These are phyloP conservation scores for Exaiptasia diaphana DNA, from an alignment of 64 coral and sea anemone species.

Conservation along the genomic window DNA sequence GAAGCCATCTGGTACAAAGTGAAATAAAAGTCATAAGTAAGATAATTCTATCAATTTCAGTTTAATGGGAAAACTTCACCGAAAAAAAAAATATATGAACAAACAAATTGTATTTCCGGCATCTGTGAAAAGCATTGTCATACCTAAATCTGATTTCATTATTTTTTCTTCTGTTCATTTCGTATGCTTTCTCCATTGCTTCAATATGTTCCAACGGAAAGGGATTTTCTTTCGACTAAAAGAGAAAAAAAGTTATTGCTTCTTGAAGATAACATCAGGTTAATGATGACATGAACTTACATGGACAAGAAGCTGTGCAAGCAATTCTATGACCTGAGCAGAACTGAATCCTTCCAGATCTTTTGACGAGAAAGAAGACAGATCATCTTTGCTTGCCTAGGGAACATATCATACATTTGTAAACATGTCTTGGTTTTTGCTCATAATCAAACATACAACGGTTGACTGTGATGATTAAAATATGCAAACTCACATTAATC, in stretches of 20 bases:
- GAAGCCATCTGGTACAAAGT: constrained; percentile 52
- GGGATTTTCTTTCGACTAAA: constrained; percentile 17
- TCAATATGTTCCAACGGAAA: constrained; percentile 57
- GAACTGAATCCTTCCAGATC: constrained; percentile 33
- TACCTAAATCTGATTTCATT: constrained; percentile 87
- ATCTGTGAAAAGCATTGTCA: neutral
- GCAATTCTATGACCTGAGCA: constrained; percentile 19
- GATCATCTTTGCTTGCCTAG: constrained; percentile 18
- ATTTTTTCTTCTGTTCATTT: constrained; percentile 51
- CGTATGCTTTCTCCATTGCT: constrained; percentile 71
- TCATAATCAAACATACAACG: neutral
- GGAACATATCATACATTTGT: neutral
- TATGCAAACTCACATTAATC: constrained; percentile 26
- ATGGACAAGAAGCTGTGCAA: constrained; percentile 22
- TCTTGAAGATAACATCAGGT: neutral
- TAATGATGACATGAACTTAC: neutral
- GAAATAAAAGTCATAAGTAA: neutral
- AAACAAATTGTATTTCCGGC: neutral
- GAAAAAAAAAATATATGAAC: neutral
- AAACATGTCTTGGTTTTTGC: too few species aligned
- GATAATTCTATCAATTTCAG: neutral
- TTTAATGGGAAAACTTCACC: neutral
- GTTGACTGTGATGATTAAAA: neutral
- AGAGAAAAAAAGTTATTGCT: neutral
- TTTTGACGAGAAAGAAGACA: constrained; percentile 12